Conservation (phyloP, 2,888 invertebrate species). For the Ypsolopha scabrella region DNA sequence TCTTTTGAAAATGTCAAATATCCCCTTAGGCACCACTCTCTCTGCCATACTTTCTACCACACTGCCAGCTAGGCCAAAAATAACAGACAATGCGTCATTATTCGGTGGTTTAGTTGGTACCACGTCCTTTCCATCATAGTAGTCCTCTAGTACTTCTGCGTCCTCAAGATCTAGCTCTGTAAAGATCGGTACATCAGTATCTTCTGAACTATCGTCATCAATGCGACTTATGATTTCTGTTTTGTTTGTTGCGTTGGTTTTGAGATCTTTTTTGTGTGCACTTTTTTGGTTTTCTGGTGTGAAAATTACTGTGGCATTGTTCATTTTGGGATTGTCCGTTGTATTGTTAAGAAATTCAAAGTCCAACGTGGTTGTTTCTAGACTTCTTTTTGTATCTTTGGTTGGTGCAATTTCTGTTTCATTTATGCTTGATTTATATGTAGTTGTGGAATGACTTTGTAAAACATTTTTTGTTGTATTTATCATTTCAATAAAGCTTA, state of each 20-base stretch:
- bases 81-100: conserved; percentile 51
- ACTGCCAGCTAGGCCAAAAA: conserved; percentile 59
- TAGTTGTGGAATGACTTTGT: neutral
- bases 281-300: neutral
- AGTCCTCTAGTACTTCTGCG: conserved; percentile 51
- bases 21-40: conserved; percentile 51
- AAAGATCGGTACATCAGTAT: conserved; percentile 40
- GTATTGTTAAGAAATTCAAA: neutral
- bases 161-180: conserved; percentile 48
- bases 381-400: too few species aligned
- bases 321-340: neutral
- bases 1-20: conserved; percentile 52
- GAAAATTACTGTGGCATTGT: neutral
- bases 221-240: conserved; percentile 13
- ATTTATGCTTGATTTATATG: too few species aligned
- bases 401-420: too few species aligned
- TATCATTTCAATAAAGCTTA: neutral
- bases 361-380: too few species aligned
- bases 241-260: conserved; percentile 14
- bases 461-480: neutral
- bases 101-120: conserved; percentile 51
- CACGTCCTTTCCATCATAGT: conserved; percentile 54
- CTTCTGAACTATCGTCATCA: conserved; percentile 17
- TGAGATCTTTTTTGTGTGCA: conserved; percentile 8
- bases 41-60: conserved; percentile 59